A percentile compares a stretch with the other conserved stretches of the same genome.
These are phyloP conservation scores for Ondatra zibethicus DNA, from an alignment of 2,113 vertebrate species.

Conservation along the genomic window DNA sequence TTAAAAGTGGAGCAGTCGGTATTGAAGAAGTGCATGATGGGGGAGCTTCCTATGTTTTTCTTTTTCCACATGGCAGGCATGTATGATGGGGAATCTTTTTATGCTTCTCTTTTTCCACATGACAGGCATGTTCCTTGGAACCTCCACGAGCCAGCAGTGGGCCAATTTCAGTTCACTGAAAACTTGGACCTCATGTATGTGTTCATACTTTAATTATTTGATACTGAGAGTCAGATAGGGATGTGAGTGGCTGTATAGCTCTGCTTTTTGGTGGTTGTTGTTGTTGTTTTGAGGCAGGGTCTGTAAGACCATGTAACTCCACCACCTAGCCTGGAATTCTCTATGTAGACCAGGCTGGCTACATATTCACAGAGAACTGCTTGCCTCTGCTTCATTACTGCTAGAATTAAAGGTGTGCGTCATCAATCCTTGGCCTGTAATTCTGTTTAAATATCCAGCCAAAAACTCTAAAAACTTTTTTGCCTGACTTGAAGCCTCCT, in stretches of 20 bases:
- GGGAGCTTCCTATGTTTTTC: background rate
- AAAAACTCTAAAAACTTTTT: background rate
- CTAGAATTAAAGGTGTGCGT: background rate
- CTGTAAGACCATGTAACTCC: background rate
- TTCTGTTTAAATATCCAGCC: background rate
- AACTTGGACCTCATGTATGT: conserved; percentile 87
- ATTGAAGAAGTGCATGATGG: background rate
- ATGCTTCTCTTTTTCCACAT: background rate
- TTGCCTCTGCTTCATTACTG: background rate
- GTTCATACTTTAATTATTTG: background rate
- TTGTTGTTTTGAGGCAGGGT: background rate
- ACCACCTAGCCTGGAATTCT: background rate
- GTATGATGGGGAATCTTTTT: background rate
- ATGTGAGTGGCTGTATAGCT: background rate
- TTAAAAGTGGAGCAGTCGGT: background rate
- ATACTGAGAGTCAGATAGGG: background rate
- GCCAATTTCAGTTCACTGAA: conserved; percentile 88
- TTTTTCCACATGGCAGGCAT: too few relatives aligned
- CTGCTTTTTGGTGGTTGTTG: background rate
- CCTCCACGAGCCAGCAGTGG: conserved; percentile 90
- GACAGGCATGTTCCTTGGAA: conserved; percentile 93
- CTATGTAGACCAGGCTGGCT: background rate
- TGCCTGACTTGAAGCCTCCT: background rate
- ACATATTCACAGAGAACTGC: background rate
- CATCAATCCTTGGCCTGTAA: background rate